These are phyloP conservation scores for Trachymyrmex septentrionalis DNA, from an alignment of 1,140 invertebrate species.

Conservation along the genomic window DNA sequence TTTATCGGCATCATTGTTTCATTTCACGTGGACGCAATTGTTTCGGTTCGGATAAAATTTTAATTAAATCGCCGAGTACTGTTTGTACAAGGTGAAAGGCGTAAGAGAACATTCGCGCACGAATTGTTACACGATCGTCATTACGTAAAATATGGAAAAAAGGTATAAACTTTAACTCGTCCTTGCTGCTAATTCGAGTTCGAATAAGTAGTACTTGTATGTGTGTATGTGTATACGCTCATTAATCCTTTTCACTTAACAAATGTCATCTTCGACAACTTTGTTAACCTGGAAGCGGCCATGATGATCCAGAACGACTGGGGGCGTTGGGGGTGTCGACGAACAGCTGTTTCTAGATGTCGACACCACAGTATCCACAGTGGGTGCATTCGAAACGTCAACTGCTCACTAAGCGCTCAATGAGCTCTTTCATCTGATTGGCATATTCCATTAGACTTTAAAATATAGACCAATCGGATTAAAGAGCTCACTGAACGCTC, in stretches of 20 bases:
- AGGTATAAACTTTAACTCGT: background rate
- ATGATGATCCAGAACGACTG: constrained; percentile 70
- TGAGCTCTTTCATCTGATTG: no score
- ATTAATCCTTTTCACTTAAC: constrained; percentile 68
- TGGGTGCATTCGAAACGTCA: no score
- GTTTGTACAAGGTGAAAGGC: constrained; percentile 46
- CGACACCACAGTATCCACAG: constrained; percentile 31
- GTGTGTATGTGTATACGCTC: constrained; percentile 34
- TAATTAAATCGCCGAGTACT: constrained; percentile 64
- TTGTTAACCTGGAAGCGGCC: constrained; percentile 77
- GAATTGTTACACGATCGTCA: constrained; percentile 62
- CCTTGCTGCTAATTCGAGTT: constrained; percentile 41
- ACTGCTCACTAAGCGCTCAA: no score
- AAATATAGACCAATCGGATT: no score
- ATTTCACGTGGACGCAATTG: constrained; percentile 82
- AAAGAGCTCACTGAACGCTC: no score
- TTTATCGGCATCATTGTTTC: constrained; percentile 93
- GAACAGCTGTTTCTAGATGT: constrained; percentile 78
- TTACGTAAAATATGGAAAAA: constrained; percentile 56
- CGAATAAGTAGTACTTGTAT: constrained; percentile 27
- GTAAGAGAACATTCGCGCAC: constrained; percentile 67
- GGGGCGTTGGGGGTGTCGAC: constrained; percentile 75
- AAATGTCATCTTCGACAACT: constrained; percentile 75
- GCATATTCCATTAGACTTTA: no score
- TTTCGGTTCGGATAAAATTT: constrained; percentile 57